Percentiles rank a stretch among this genome's conserved stretches.
Conservation (phyloP, 2,113 vertebrate species). For the Antechinus stuartii region DNA sequence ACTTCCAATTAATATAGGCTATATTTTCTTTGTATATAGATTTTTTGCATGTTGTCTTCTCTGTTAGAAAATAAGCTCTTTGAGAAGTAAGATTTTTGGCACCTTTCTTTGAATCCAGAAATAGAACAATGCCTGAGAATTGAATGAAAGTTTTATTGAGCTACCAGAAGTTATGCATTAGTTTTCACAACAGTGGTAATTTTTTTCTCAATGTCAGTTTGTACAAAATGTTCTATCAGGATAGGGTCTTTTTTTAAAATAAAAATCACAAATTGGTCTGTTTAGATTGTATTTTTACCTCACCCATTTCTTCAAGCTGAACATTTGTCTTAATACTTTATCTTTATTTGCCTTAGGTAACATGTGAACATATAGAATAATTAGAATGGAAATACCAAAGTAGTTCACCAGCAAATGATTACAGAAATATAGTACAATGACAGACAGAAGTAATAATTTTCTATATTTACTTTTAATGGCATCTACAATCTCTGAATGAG, state of each 20-base stretch:
- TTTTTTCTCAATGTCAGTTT: neutral
- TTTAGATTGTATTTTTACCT: neutral
- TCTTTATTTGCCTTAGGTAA: conserved; percentile 9
- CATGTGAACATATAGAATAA: conserved; percentile 1
- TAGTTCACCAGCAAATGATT: neutral
- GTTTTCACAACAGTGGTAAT: neutral
- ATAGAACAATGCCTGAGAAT: neutral
- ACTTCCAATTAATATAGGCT: neutral
- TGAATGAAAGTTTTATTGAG: neutral
- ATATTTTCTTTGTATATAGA: neutral
- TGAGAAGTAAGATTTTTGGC: neutral
- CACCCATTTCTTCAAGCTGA: neutral
- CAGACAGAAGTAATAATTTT: conserved; percentile 31
- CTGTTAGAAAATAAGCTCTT: neutral
- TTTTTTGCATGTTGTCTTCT: neutral
- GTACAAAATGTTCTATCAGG: neutral
- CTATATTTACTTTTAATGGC: conserved; percentile 34
- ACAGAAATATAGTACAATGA: conserved; percentile 3
- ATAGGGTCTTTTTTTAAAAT: neutral
- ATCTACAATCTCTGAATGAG: neutral
- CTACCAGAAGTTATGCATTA: neutral
- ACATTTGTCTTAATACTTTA: neutral
- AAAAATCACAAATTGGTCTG: neutral
- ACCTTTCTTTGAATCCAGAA: neutral
- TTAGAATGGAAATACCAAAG: neutral